Base-by-base conservation (phyloP, 2,113 vertebrate species). In the Coturnix japonica region DNA sequence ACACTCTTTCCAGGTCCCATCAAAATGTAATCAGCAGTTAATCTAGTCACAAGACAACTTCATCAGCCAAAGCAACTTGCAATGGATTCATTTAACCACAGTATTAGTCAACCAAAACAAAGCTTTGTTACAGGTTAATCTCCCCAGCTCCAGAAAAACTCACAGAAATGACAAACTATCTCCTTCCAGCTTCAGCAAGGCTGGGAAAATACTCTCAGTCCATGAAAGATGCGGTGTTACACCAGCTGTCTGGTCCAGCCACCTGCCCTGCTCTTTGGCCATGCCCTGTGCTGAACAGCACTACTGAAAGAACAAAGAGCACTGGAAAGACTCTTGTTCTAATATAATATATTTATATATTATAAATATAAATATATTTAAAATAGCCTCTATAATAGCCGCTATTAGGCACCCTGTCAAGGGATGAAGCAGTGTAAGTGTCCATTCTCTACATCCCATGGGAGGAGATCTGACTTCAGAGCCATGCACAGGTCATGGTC, bases 401-500 rank as follows among this genome's bases (percentile, higher is more conserved):
- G n/a, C n/a, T n/a, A 30, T 15, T 53, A 49, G 63, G 20, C 18
- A 59, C 70, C 10, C 28, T 19, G 39, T 31, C 13, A 81, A 81
- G 11, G 74, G 80, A 92, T 25, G 21, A 85, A 85, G 18, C 46
- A 44, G 12, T 25, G 56, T 35, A 37, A 67, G 41, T 4, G 17
- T 23, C 30, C 26, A 39, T 46, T 46, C 33, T 22, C 64, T 54
- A 2, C 41, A 63, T 41, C 41, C 47, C 2, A 0, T 1, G 1
- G 54, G 61, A 77, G 53, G n/a, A 79, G 7, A 64, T 25, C 30
- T 30, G 56, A 54, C 13, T 30, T 69, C 63, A 70, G 57, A 90
- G 23, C 37, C 11, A 30, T 25, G 21, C 60, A 53, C 47, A 73
- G 14, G 16, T 51, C 23, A 26, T 21, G 31, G 28, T 57, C 39